phyloP scores from a whole-genome alignment of 1,140 invertebrate genomes.

The Apis florea region DNA sequence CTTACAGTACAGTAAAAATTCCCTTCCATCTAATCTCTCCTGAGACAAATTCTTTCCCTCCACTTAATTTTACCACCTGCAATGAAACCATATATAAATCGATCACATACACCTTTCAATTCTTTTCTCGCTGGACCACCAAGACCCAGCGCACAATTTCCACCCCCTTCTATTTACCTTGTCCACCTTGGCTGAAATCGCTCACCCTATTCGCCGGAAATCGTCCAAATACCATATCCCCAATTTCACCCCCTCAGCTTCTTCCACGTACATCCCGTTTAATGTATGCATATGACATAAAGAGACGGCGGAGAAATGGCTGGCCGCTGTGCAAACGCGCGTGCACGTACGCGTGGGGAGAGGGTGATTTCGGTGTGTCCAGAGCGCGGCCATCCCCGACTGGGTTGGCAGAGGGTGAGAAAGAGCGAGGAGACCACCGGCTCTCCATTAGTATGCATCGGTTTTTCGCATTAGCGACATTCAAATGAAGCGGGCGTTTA shows the following conservation, averaged over 20 bases:
- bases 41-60: too few species aligned
- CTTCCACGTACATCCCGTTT: constrained; percentile 25
- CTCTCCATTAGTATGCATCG: constrained; percentile 79
- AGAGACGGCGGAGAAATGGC: constrained; percentile 62
- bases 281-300: constrained; percentile 70
- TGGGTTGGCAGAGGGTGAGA: background rate
- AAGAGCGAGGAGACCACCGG: constrained; percentile 34
- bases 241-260: background rate
- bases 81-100: too few species aligned
- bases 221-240: background rate
- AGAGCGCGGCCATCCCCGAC: background rate
- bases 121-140: too few species aligned
- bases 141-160: background rate
- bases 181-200: background rate
- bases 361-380: constrained; percentile 29
- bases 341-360: background rate
- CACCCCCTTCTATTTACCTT: background rate
- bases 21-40: too few species aligned
- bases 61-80: too few species aligned
- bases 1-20: too few species aligned
- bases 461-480: constrained; percentile 80
- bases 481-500: constrained; percentile 79
- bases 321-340: constrained; percentile 38
- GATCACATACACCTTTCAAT: too few species aligned
- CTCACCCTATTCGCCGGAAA: too few species aligned